Conservation (phyloP, 37 sponge, comb jelly and placozoan genomes). For the Crambe crambe region DNA sequence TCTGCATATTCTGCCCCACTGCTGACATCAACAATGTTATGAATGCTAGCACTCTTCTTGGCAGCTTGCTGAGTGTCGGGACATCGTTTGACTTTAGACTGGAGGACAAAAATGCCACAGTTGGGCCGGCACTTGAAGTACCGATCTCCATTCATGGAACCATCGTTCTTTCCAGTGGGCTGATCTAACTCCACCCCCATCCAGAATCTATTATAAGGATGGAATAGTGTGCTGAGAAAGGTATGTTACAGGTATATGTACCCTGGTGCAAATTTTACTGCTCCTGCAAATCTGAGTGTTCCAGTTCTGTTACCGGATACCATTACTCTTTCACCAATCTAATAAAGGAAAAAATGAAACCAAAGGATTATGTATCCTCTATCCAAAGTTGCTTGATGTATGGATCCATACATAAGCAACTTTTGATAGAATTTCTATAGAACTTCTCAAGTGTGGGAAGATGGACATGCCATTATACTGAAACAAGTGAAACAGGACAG, state of each 20-base stretch:
- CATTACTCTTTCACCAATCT: constrained; percentile 85
- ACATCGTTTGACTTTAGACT: constrained; percentile 59
- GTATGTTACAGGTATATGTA: constrained; percentile 5
- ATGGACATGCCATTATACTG: no score
- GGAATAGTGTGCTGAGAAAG: background rate
- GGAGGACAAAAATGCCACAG: constrained; percentile 69
- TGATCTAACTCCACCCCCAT: constrained; percentile 89
- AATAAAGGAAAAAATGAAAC: background rate
- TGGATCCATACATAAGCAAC: no score
- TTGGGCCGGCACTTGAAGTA: constrained; percentile 90
- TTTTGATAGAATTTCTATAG: no score
- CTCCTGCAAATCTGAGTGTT: constrained; percentile 71
- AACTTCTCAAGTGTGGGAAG: no score
- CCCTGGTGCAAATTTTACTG: constrained; percentile 87
- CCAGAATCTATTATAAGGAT: constrained; percentile 54
- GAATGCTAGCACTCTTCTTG: background rate
- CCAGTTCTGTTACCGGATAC: constrained; percentile 67
- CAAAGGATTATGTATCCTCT: no score
- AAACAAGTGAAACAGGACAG: no score
- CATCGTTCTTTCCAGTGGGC: constrained; percentile 85
- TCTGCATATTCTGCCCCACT: constrained; percentile 15
- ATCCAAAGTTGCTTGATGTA: no score
- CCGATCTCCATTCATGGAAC: constrained; percentile 70
- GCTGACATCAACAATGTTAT: background rate
- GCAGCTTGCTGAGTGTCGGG: background rate